Evolutionary conservation across 2,113 vertebrate species (phyloP).

Genomic region (Megaceryle maxima): DNA sequence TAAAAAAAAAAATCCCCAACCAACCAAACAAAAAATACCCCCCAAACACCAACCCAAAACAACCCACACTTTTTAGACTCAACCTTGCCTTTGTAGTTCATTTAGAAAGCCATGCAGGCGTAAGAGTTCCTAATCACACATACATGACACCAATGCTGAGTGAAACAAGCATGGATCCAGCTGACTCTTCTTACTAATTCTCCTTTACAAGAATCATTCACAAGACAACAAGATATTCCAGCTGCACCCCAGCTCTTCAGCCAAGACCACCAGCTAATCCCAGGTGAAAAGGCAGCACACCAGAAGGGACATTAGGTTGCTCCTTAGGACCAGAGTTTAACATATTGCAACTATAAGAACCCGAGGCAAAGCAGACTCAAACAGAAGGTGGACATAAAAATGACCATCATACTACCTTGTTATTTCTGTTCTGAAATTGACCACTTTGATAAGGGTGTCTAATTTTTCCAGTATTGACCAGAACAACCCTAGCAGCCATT

Average conservation of each 20-base stretch:
- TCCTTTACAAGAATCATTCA: not conserved
- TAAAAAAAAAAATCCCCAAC: not conserved
- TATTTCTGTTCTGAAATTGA: not conserved
- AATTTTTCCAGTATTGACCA: not conserved
- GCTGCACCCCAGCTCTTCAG: not conserved
- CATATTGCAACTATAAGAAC: not conserved
- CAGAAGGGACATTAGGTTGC: accelerated
- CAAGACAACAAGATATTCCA: not conserved
- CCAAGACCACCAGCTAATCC: not conserved
- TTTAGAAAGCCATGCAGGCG: not conserved
- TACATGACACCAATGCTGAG: accelerated
- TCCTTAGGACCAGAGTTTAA: not conserved
- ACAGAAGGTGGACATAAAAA: not conserved
- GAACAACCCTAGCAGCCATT: not conserved
- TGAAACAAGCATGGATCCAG: not conserved
- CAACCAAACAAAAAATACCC: not conserved
- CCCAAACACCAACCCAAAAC: too few relatives aligned
- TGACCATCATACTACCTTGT: not conserved
- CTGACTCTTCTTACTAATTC: not conserved
- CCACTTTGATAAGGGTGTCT: too few relatives aligned
- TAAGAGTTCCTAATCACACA: not conserved
- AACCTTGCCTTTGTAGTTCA: not conserved
- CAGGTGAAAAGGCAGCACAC: not conserved
- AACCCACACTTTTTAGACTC: not conserved
- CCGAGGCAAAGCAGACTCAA: not conserved